A percentile compares a stretch with the other conserved stretches of the same genome.
Conservation (phyloP, 2,888 invertebrate species). For the Ecliptopera silaceata region DNA sequence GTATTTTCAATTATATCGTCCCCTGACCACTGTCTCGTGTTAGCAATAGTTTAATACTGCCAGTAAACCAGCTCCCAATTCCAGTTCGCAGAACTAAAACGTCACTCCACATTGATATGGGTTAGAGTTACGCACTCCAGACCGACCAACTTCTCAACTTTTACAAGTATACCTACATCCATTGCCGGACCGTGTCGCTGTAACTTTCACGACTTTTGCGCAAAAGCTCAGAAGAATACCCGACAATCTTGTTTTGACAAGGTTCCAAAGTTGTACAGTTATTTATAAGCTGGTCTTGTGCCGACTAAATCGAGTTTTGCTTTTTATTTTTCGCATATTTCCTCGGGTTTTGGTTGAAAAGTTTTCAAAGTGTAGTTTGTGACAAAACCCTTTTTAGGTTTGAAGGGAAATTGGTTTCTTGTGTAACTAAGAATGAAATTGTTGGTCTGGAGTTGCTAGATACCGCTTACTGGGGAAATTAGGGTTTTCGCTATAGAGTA, state of each 20-base stretch:
- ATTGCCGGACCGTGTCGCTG: slow-evolving; percentile 17
- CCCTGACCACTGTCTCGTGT: slow-evolving; percentile 23
- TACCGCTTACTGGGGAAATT: no score
- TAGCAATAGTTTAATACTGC: slow-evolving; percentile 35
- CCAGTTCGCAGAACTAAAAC: slow-evolving; percentile 24
- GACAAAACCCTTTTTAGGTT: slow-evolving; percentile 39
- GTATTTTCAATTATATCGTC: slow-evolving; percentile 25
- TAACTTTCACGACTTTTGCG: slow-evolving; percentile 10
- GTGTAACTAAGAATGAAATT: slow-evolving; percentile 30
- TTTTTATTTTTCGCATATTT: slow-evolving; percentile 45
- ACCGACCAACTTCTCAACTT: slow-evolving; percentile 25
- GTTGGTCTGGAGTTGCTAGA: slow-evolving; percentile 8
- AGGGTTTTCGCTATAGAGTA: no score
- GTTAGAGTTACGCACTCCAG: slow-evolving; percentile 35
- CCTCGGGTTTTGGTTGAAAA: slow-evolving; percentile 36
- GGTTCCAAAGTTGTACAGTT: slow-evolving; percentile 21
- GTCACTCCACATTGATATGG: slow-evolving; percentile 41
- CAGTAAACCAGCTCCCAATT: slow-evolving; percentile 37
- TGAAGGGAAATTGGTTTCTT: slow-evolving; percentile 36
- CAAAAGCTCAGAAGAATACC: not conserved
- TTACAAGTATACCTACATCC: slow-evolving; percentile 18
- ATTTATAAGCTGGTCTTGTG: slow-evolving; percentile 30
- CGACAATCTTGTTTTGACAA: slow-evolving; percentile 10
- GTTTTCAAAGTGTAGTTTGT: slow-evolving; percentile 37
- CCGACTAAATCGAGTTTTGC: slow-evolving; percentile 49